Evolutionary conservation across 2,113 vertebrate genomes (phyloP), one percentile per base, ranked within the genome.

Genomic region (Pelmatolapia mariae): DNA sequence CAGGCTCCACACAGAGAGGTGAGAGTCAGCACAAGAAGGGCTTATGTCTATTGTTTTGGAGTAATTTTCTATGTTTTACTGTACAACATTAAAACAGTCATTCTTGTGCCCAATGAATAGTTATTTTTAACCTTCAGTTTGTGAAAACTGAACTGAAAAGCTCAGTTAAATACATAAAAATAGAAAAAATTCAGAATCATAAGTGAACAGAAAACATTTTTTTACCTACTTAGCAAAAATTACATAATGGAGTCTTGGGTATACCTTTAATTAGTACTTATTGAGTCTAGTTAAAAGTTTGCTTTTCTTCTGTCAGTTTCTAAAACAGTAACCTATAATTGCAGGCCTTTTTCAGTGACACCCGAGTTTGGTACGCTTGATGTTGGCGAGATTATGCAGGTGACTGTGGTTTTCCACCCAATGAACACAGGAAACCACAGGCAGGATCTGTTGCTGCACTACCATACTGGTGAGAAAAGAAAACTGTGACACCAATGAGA

Each of bases 301-400:
- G 29, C 45, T 52, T 59, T 59, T 80, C 10, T 10, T 88, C 8
- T 84, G 24, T 5, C 31, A 26, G 33, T 79, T 87, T 89, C 24
- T 86, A 13, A 57, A 86, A 24, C 19, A 81, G 9, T 31, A 31
- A n/a, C 31, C 16, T 36, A 13, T 40, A 26, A 18, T 85, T 88
- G 22, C 93, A 99, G 98, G 33, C 98, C 98, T 19, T 99, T 99
- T 94, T 96, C 96, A 9, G 96, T 97, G 4, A 94, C 91, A 6
- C 97, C 96, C 0, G 82, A 93, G 5, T 11, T 31, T 5, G 98
- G 96, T 33, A 96, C 93, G 12, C 95, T 99, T 8, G 96, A 84
- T 3, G 45, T 97, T 7, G 96, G 97, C 0, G 95, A 96, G 4
- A 59, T 92, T 88, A 87, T 97, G 95, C 97, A 98, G 83, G 96